Conservation (phyloP, 2,888 invertebrate species). For the Nematopogon swammerdamellus region DNA sequence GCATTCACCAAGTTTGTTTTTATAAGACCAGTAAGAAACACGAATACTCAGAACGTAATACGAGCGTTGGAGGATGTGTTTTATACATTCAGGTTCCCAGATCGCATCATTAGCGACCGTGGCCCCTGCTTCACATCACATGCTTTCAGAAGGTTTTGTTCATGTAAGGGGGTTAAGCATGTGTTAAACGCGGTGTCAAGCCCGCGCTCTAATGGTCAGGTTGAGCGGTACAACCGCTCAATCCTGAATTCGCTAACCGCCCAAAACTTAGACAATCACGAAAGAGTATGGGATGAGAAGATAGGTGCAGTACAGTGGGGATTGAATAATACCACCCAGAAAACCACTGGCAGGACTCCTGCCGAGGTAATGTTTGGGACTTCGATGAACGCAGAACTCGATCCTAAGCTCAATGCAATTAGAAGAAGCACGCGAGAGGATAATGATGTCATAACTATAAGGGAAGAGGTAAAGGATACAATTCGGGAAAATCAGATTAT, state of each 20-base stretch:
- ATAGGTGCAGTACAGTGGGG: constrained; percentile 16
- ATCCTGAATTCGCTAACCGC: constrained; percentile 16
- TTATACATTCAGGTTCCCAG: constrained; percentile 1
- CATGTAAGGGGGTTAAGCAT: constrained; percentile 1
- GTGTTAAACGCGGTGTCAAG: constrained; percentile 12
- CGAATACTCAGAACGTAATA: constrained; percentile 4
- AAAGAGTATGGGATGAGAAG: constrained; percentile 22
- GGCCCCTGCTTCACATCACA: constrained; percentile 7
- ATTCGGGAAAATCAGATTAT: no score
- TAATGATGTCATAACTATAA: constrained; percentile 3
- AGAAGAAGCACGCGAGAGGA: neutral
- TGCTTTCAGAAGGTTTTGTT: constrained; percentile 5
- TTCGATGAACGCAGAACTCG: constrained; percentile 3
- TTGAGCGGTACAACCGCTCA: constrained; percentile 19
- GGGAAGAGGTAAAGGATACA: no score
- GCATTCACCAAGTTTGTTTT: constrained; percentile 7
- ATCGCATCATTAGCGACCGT: constrained; percentile 6
- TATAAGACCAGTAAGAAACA: constrained; percentile 6
- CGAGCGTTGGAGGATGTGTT: neutral
- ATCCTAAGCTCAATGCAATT: neutral
- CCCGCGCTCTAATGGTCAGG: constrained; percentile 16
- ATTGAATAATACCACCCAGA: constrained; percentile 16
- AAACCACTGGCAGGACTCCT: constrained; percentile 13
- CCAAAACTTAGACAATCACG: constrained; percentile 14
- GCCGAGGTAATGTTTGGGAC: constrained; percentile 15